These are phyloP conservation scores for Watsonalla binaria DNA, from an alignment of 2,888 invertebrate genomes.

Conservation along the genomic window DNA sequence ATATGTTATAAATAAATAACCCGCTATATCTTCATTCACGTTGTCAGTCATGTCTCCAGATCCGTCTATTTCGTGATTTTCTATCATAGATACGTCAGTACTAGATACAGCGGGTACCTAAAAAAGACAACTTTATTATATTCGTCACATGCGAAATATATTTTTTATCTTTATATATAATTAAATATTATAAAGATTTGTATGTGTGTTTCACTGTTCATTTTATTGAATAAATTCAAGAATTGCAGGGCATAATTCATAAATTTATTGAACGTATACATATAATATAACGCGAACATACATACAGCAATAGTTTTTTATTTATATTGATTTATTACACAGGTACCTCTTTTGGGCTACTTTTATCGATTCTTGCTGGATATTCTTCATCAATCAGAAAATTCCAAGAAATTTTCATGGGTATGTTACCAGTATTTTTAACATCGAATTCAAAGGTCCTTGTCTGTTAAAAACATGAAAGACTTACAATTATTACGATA, in stretches of 20 bases:
- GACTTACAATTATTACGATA: too few species aligned
- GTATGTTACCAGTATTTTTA: constrained; percentile 55
- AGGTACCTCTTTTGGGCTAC: constrained; percentile 21
- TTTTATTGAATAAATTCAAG: too few species aligned
- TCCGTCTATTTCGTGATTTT: not conserved
- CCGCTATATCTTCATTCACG: not conserved
- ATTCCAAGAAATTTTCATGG: constrained; percentile 59
- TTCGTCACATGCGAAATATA: too few species aligned
- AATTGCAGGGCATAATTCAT: too few species aligned
- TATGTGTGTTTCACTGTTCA: not conserved
- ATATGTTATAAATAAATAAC: not conserved
- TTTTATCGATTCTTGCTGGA: constrained; percentile 55
- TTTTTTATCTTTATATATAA: not conserved
- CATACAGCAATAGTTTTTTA: too few species aligned
- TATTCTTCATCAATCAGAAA: constrained; percentile 64
- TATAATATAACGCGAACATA: too few species aligned
- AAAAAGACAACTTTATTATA: not conserved
- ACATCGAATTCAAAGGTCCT: constrained; percentile 53
- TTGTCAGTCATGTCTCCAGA: not conserved
- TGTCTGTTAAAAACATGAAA: constrained; percentile 29
- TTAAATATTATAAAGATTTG: not conserved
- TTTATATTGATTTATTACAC: constrained; percentile 1
- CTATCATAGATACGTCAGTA: not conserved
- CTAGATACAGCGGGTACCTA: not conserved
- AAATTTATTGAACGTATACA: too few species aligned